Percentiles rank a stretch among this genome's conserved stretches.
These are phyloP conservation scores for Neria commutata DNA, from an alignment of 2,888 invertebrate species.

Conservation along the genomic window DNA sequence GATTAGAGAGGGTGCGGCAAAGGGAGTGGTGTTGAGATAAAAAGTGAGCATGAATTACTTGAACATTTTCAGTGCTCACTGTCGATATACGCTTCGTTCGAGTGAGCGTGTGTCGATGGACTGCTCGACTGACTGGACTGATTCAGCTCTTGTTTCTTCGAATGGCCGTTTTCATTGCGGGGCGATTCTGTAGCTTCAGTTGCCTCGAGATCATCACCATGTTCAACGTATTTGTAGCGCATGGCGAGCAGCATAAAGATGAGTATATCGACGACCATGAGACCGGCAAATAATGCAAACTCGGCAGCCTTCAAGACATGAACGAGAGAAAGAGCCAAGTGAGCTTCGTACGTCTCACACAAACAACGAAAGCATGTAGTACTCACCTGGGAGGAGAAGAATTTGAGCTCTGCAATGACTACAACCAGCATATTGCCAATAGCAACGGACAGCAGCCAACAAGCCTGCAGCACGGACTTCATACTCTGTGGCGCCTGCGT, in stretches of 20 bases:
- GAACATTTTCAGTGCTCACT: slow-evolving; percentile 1
- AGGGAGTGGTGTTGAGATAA: neutral
- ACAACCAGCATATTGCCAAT: slow-evolving; percentile 94
- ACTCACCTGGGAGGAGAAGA: slow-evolving; percentile 51
- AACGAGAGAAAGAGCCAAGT: too few species aligned
- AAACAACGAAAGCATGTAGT: too few species aligned
- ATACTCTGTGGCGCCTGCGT: slow-evolving; percentile 90
- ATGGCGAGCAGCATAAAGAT: slow-evolving; percentile 81
- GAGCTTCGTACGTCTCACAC: too few species aligned
- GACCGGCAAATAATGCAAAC: slow-evolving; percentile 83
- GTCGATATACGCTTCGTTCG: slow-evolving; percentile 32
- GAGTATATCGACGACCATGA: slow-evolving; percentile 84
- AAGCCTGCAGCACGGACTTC: slow-evolving; percentile 93
- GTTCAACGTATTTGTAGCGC: slow-evolving; percentile 74
- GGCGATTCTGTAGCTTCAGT: slow-evolving; percentile 15
- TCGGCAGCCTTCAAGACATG: slow-evolving; percentile 74
- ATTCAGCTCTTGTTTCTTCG: neutral
- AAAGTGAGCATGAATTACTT: neutral
- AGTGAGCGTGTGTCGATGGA: slow-evolving; percentile 21
- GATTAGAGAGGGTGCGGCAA: too few species aligned
- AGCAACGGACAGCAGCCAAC: slow-evolving; percentile 91
- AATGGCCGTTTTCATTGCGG: slow-evolving; percentile 22
- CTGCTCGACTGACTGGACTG: neutral
- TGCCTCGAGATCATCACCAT: slow-evolving; percentile 29
- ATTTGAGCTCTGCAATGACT: slow-evolving; percentile 62